Conservation (phyloP, 37 sponge, comb jelly and placozoan genomes). For the Bolinopsis microptera region DNA sequence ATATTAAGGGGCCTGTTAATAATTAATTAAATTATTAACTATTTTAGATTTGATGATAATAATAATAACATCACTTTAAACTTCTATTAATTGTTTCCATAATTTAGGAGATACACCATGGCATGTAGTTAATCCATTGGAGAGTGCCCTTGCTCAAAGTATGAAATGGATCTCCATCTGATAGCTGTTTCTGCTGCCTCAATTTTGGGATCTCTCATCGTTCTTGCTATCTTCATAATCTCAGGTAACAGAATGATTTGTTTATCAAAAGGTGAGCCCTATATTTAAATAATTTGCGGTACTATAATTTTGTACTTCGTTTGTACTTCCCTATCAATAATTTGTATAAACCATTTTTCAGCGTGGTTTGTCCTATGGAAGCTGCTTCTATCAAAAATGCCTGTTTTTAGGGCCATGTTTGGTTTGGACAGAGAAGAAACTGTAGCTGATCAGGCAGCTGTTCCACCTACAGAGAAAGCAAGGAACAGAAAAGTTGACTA, state of each 20-base stretch:
- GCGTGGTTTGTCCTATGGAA: slow-evolving; percentile 16
- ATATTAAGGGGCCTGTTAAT: too few species aligned
- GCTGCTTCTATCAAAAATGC: slow-evolving; percentile 34
- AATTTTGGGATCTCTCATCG: not conserved
- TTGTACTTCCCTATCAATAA: not conserved
- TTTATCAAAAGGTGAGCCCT: not conserved
- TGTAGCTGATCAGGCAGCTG: not conserved
- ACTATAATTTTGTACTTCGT: not conserved
- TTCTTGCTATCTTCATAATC: not conserved
- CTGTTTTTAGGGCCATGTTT: slow-evolving; percentile 40
- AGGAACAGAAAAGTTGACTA: not conserved
- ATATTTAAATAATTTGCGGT: too few species aligned
- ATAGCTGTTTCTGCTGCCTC: not conserved
- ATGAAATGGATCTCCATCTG: not conserved
- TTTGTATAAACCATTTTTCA: not conserved
- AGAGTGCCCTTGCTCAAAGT: too few species aligned
- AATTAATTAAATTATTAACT: too few species aligned
- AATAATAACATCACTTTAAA: too few species aligned
- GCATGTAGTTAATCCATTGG: too few species aligned
- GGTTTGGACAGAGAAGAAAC: slow-evolving; percentile 31
- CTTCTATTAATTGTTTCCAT: too few species aligned
- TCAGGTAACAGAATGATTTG: not conserved
- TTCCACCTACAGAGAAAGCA: not conserved
- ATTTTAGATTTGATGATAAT: too few species aligned
- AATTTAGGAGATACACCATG: too few species aligned